Evolutionary conservation across 2,888 invertebrate genomes (phyloP).

Genomic region (Minunthozetes semirufus): DNA sequence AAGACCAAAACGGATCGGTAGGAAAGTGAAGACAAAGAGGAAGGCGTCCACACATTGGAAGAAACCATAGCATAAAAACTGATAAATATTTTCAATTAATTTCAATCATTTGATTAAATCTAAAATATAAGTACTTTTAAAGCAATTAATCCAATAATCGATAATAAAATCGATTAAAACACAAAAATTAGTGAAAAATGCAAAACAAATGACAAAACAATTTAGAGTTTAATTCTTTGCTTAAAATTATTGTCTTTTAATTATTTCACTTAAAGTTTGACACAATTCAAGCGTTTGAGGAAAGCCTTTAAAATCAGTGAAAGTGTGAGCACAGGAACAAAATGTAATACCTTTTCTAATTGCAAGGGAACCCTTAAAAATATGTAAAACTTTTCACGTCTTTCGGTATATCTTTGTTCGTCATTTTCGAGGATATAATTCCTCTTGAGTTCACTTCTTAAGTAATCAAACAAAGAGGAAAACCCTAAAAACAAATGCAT

Average conservation of each 20-base stretch:
- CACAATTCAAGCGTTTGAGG: too few species aligned
- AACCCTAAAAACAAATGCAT: not conserved
- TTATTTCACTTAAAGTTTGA: too few species aligned
- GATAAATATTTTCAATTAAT: not conserved
- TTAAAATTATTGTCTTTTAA: too few species aligned
- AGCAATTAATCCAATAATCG: slow-evolving; percentile 84
- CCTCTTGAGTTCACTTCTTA: slow-evolving; percentile 78
- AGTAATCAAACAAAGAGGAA: slow-evolving; percentile 53
- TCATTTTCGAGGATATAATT: slow-evolving; percentile 92
- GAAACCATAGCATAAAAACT: slow-evolving; percentile 87
- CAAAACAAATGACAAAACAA: too few species aligned
- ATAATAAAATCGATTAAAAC: slow-evolving; percentile 46
- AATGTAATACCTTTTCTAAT: slow-evolving; percentile 50
- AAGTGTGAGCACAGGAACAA: not conserved
- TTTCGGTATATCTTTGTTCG: slow-evolving; percentile 84
- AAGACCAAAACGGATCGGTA: slow-evolving; percentile 83
- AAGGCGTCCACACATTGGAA: slow-evolving; percentile 93
- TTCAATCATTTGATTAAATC: not conserved
- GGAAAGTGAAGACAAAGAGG: slow-evolving; percentile 91
- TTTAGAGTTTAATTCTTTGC: too few species aligned
- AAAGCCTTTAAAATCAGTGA: too few species aligned
- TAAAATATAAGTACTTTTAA: slow-evolving; percentile 47
- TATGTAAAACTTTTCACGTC: slow-evolving; percentile 88
- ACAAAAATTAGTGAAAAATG: too few species aligned
- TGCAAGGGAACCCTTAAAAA: slow-evolving; percentile 92